Evolutionary conservation across 2,797 vertebrate genomes (phyloP).

Genomic region (Hydrophis major): DNA sequence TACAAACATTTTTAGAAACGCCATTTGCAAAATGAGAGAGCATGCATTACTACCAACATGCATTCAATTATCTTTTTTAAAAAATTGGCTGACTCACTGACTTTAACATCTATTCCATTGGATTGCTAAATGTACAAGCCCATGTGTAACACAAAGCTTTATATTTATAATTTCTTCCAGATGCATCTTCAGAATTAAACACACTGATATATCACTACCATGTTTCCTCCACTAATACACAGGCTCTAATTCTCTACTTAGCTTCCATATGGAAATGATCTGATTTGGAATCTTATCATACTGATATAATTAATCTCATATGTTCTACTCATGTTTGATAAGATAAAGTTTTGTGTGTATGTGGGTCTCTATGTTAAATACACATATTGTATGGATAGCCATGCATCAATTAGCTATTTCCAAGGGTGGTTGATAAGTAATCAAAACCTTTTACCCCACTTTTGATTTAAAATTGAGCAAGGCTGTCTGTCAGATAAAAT

Average conservation of each 20-base stretch:
- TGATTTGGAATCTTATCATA: background rate
- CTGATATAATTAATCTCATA: background rate
- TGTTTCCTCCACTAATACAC: background rate
- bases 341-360: background rate
- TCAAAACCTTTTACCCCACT: background rate
- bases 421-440: background rate
- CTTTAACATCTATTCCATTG: background rate
- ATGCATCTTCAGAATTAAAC: background rate
- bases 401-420: background rate
- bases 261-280: background rate
- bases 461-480: background rate
- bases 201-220: background rate
- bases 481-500: background rate
- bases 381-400: background rate
- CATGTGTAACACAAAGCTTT: background rate
- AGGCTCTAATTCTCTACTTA: background rate
- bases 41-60: background rate
- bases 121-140: background rate
- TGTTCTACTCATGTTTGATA: background rate
- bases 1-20: background rate
- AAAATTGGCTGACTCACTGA: background rate
- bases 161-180: conserved; percentile 4
- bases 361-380: background rate
- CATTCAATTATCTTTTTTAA: background rate
- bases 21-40: background rate